Evolutionary conservation across 1,140 invertebrate genomes (phyloP), one percentile per base, ranked within the genome.

Genomic region (Drosophila suzukii): DNA sequence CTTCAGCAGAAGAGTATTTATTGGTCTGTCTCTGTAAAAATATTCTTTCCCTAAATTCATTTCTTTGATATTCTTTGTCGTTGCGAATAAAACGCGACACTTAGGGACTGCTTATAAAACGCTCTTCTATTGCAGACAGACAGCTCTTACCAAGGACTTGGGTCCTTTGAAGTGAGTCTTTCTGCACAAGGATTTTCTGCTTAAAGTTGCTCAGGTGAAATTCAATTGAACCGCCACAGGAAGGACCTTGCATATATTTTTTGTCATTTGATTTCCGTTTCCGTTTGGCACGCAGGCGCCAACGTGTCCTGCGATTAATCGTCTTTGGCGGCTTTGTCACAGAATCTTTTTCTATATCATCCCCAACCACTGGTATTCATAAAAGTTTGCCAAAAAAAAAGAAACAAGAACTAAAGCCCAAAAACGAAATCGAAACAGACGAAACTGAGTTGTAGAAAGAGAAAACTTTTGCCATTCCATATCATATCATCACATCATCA

Each of bases 401-500:
- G 51, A 41, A 30, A 46, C 15, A 8, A 46, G 32, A 66, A 62
- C 44, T 15, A 58, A 41, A 12, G 8, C 34, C 59, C 17, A 49
- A 39, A 56, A 58, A 13, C 34, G 47, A 72, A 62, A 75, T 60
- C 36, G 38, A 61, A 49, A 61, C 24, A 55, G 15, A 39, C 27
- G 41, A 4, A 44, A 36, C 43, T 46, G 6, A 38, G 54, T 11
- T 51, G 44, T 58, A 78, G 63, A 47, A 53, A 70, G 56, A 70
- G 67, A 47, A 85, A 91, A 91, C 66, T 91, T 91, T 91, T 62
- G 81, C 81, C 78, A 90, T 85, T 85, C 71, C 81, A 85, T 91
- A 91, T 91, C 78, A 76, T 90, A 89, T 89, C 84, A 89, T 89
- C 84, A 89, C 84, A 89, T 89, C 84, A 89, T 89, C 85, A 89